Conservation (phyloP, 2,888 invertebrate species). For the Tuberolachnus salignus region DNA sequence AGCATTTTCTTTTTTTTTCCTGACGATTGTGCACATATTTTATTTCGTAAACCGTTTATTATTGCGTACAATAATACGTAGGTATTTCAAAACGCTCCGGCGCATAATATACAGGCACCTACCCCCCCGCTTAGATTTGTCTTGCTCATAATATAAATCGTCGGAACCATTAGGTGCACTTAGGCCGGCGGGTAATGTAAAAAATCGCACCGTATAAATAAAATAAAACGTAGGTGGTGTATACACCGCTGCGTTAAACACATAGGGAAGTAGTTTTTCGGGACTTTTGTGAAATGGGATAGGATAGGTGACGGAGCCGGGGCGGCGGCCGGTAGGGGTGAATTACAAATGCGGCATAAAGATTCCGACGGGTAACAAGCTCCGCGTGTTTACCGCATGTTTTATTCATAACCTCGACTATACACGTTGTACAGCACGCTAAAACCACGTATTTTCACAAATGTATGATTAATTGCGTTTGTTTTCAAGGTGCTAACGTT, state of each 20-base stretch:
- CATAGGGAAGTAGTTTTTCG: not conserved
- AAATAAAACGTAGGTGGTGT: slow-evolving; percentile 2
- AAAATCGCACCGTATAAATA: not conserved
- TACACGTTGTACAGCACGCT: not conserved
- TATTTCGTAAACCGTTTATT: not conserved
- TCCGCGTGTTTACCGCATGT: not conserved
- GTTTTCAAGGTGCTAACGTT: not conserved
- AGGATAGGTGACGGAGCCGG: too few species aligned
- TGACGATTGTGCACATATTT: too few species aligned
- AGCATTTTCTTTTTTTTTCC: too few species aligned
- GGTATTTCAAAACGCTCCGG: not conserved
- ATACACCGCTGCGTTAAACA: not conserved
- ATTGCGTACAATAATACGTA: not conserved
- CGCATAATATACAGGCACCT: too few species aligned
- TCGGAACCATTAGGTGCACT: not conserved
- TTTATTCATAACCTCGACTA: slow-evolving; percentile 6
- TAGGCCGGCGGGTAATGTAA: not conserved
- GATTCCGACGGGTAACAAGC: not conserved
- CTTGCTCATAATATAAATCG: not conserved
- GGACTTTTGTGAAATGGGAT: too few species aligned
- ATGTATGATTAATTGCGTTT: slow-evolving; percentile 6
- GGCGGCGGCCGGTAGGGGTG: not conserved
- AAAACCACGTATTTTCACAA: not conserved
- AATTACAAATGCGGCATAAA: slow-evolving; percentile 6
- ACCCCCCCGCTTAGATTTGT: too few species aligned